Base-by-base conservation (phyloP, 2,888 invertebrate species). In the Cryptocheilus praepositus region DNA sequence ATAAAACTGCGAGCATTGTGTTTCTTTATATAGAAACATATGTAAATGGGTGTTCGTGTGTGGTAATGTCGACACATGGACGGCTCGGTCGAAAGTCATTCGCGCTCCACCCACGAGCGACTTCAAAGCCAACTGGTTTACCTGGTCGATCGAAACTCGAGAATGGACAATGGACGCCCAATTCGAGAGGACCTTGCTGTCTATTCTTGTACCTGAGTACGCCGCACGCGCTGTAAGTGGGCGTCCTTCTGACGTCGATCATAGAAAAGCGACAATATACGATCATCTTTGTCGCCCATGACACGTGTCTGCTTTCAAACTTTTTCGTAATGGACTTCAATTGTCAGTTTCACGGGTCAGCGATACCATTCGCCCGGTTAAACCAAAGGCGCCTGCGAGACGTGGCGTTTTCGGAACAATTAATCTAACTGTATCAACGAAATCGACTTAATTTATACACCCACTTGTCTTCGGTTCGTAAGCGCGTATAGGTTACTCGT, bases 81-180 rank as follows among this genome's bases (percentile, higher is more conserved):
- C 43, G 15, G 46, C 53, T 61, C 51, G 54, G 21, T 36, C 36
- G 36, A 36, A 36, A 36, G 36, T 36, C 36, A 36, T 36, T 36
- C 61, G 61, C 21, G 61, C 15, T 45, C 25, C 75, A 67, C 76
- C 74, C 51, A 74, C 74, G 57, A 53, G 61, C 21, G 56, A 36
- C n/a, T 22, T 61, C 22, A 5, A 52, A 22, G n/a, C 45, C 46
- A 56, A 71, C 60, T 74, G 74, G 61, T 77, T 74, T 69, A 66
- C 55, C 52, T 21, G 49, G 49, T 28, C 52, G 43, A 55, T 58
- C 60, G 55, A 43, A 45, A 51, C 64, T 59, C 25, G 8, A 21
- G 43, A 52, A 53, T 43, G 53, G 19, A 58, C 46, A 63, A 67
- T 53, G 58, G 18, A n/a, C n/a, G 25, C 25, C 58, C 28, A 45